Conservation (phyloP, 2,113 vertebrate genomes). For the Hydrolagus affinis region DNA sequence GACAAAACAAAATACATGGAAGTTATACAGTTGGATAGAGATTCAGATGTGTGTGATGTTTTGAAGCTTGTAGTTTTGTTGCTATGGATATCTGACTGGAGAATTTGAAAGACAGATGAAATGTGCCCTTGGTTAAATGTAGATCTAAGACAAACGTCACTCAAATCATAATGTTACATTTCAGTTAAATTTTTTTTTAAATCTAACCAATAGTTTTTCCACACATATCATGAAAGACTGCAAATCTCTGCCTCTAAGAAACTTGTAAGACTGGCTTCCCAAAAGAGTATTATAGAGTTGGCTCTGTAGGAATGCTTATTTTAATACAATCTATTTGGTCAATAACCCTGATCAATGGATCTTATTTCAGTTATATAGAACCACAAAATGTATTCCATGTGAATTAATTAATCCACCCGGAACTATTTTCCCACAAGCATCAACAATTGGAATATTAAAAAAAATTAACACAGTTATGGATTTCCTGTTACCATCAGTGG, state of each 20-base stretch:
- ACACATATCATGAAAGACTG: neutral
- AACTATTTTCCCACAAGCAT: neutral
- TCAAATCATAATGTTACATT: neutral
- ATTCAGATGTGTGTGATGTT: conserved; percentile 9
- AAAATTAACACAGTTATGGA: neutral
- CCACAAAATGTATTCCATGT: neutral
- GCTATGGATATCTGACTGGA: neutral
- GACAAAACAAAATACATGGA: neutral
- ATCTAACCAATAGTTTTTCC: neutral
- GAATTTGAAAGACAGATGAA: conserved; percentile 2
- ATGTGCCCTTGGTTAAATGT: neutral
- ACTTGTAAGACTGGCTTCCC: neutral
- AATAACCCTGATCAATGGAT: neutral
- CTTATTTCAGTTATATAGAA: neutral
- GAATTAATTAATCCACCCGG: neutral
- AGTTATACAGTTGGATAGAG: neutral
- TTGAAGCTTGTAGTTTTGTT: neutral
- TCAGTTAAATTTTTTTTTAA: neutral
- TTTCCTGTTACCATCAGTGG: neutral
- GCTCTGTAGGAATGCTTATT: neutral
- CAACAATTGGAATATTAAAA: neutral
- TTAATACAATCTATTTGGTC: neutral
- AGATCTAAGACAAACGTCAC: neutral
- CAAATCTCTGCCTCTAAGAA: neutral
- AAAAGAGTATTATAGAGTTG: neutral